A percentile compares a stretch with the other conserved stretches of the same genome.
Evolutionary conservation across 1,140 invertebrate genomes (phyloP).

Genomic region (Penaeus japonicus): DNA sequence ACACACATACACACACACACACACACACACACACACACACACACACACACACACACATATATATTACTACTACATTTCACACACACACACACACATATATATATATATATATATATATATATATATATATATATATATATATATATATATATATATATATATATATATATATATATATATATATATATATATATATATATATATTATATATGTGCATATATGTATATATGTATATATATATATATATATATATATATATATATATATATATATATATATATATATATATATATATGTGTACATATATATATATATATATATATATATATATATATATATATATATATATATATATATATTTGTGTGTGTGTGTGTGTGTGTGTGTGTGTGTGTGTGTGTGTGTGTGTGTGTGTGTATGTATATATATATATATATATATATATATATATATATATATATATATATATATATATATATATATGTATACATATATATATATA

Average conservation of each 20-base stretch:
- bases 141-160: no score
- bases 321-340: not conserved
- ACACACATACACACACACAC: no score
- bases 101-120: no score
- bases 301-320: not conserved
- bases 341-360: not conserved
- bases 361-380: not conserved
- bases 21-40: no score
- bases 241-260: slow-evolving; percentile 27
- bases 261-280: slow-evolving; percentile 17
- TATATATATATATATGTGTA: not conserved
- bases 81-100: no score
- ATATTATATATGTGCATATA: no score
- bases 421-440: slow-evolving; percentile 17
- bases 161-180: no score
- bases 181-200: no score
- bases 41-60: no score
- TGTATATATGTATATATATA: not conserved
- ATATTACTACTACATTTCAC: no score
- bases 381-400: not conserved
- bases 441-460: slow-evolving; percentile 17
- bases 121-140: no score
- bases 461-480: not conserved
- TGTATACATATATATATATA: slow-evolving; percentile 11
- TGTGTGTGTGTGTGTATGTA: not conserved